Base-by-base conservation (phyloP, 37 sponge, comb jelly and placozoan species). In the Ephydatia muelleri region DNA sequence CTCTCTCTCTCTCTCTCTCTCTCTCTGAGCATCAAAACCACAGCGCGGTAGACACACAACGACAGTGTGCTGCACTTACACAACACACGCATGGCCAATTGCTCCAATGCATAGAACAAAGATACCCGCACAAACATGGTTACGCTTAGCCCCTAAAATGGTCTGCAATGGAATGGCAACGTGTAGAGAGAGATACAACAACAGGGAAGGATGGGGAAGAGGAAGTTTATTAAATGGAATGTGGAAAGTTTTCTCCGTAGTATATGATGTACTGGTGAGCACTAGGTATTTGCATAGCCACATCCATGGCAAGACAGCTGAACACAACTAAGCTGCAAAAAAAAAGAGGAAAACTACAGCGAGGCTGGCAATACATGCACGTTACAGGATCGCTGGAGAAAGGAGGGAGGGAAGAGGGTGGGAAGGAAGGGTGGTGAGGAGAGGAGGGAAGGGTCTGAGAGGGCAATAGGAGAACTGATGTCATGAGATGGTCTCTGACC, bases 371-470 rank as follows among this genome's bases (percentile, higher is more conserved):
- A 16, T 32, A 27, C 39, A 16, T 32, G 13, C 39, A 39, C 21
- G 13, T 76, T 32, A 25, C 12, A 32, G 27, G 27, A n/a, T 26
- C 21, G 78, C 29, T 77, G 29, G 82, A 32, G 67, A 29, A 37
- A 65, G 80, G 30, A 64, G 81, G 32, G 81, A 70, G 79, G 31
- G 64, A 9, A 25, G 13, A 76, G 25, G 5, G 39, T n/a, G 26
- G 82, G 82, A 23, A 68, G 37, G 36, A 68, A n/a, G 0, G 70
- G 43, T 14, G 13, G 82, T n/a, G 25, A 26, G 9, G 34, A 39
- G 68, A 68, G 36, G 47, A 71, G 21, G 27, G 43, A 3, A 34
- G 39, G 79, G 76, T 27, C 27, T 22, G 79, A 26, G 79, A 43
- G 49, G 49, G 65, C 49, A 78, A 31, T 34, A 68, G 30, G 34